Percentiles rank a stretch among this genome's conserved stretches.
These are phyloP conservation scores for Monoplex corrugatus DNA, from an alignment of 2,888 invertebrate genomes.

Conservation along the genomic window DNA sequence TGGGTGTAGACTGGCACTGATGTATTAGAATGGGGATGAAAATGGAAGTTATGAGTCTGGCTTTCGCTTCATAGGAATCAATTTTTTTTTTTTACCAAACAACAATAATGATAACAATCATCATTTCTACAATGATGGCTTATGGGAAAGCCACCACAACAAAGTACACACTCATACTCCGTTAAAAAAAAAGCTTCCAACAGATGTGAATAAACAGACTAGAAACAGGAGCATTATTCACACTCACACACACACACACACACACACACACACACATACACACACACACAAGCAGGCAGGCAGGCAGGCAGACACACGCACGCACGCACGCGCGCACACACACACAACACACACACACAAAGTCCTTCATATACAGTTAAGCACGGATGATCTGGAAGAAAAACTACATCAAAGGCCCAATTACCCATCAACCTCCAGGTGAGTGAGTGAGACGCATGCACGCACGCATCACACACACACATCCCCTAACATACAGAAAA, in stretches of 20 bases:
- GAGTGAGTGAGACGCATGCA: not conserved
- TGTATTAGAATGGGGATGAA: no score
- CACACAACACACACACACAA: not conserved
- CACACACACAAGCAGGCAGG: not conserved
- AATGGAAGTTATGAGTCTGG: no score
- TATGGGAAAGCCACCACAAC: not conserved
- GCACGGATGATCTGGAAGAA: not conserved
- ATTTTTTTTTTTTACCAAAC: no score
- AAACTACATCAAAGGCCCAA: no score
- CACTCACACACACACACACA: not conserved
- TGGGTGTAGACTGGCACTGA: no score
- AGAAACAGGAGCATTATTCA: not conserved
- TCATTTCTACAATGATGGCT: no score
- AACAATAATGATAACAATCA: no score
- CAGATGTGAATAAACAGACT: not conserved
- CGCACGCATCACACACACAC: not conserved
- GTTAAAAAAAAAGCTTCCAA: not conserved
- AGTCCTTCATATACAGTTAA: not conserved
- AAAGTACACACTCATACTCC: not conserved
- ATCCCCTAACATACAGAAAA: no score
- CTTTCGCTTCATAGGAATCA: no score
- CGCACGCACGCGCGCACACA: not conserved
- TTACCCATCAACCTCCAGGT: no score
- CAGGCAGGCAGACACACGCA: not conserved
- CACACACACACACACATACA: not conserved